These are phyloP conservation scores for Anarrhichthys ocellatus DNA, from an alignment of 2,113 vertebrate genomes.

Conservation along the genomic window DNA sequence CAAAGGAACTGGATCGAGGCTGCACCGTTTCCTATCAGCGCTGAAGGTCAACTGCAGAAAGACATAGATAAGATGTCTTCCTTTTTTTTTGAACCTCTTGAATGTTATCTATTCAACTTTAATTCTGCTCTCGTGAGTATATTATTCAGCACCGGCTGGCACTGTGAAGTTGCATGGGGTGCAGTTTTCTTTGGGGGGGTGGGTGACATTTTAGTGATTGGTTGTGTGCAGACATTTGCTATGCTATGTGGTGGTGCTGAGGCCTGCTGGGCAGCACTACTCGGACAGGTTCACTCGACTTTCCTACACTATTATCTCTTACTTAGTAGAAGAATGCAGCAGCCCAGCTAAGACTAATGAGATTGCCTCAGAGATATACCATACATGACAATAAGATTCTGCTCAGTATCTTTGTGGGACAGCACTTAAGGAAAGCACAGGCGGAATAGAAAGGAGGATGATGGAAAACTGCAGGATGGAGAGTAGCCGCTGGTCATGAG, in stretches of 20 bases:
- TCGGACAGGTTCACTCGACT: conserved; percentile 57
- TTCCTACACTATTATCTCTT: conserved; percentile 37
- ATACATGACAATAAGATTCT: conserved; percentile 33
- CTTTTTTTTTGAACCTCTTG: conserved; percentile 37
- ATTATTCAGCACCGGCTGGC: conserved; percentile 26
- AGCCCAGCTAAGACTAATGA: conserved; percentile 23
- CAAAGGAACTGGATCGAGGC: conserved; percentile 69
- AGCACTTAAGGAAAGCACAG: conserved; percentile 13
- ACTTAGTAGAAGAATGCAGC: conserved; percentile 11
- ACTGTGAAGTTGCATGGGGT: conserved; percentile 37
- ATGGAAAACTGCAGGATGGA: conserved; percentile 6
- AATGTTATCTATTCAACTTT: conserved; percentile 62
- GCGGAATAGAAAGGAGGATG: background rate
- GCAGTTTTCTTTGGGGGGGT: background rate
- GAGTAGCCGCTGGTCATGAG: conserved; percentile 12
- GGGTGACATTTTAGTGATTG: conserved; percentile 59
- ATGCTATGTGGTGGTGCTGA: conserved; percentile 43
- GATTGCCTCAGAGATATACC: conserved; percentile 23
- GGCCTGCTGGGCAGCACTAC: conserved; percentile 22
- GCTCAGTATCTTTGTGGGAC: conserved; percentile 29
- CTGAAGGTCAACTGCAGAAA: conserved; percentile 71
- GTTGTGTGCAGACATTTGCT: conserved; percentile 45
- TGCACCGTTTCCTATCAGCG: conserved; percentile 56
- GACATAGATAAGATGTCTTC: conserved; percentile 39
- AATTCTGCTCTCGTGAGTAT: conserved; percentile 44